These are phyloP conservation scores for Casuarius casuarius DNA, from an alignment of 2,113 vertebrate genomes.

Conservation along the genomic window DNA sequence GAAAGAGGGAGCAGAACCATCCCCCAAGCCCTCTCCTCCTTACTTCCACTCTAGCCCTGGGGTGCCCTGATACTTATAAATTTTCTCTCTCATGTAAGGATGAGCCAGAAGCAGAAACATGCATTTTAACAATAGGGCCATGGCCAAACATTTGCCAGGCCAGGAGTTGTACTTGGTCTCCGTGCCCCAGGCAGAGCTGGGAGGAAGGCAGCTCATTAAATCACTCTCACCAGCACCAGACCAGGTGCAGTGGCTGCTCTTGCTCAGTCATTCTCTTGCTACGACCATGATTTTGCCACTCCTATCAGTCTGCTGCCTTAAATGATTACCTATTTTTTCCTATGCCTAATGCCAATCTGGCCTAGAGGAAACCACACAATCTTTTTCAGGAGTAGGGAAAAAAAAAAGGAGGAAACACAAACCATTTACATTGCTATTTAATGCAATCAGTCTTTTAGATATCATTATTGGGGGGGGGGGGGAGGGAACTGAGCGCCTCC, in stretches of 20 bases:
- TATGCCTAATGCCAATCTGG: background rate
- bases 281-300: background rate
- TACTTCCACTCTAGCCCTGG: background rate
- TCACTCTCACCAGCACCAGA: background rate
- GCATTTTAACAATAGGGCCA: background rate
- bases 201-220: background rate
- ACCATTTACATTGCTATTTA: conserved; percentile 21
- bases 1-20: background rate
- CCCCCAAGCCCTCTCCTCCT: background rate
- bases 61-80: background rate
- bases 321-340: background rate
- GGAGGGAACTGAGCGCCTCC: conserved; percentile 35
- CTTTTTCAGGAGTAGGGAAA: background rate
- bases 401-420: background rate
- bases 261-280: background rate
- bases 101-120: background rate
- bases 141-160: background rate
- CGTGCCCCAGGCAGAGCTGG: background rate
- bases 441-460: conserved; percentile 19
- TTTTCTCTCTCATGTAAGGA: background rate
- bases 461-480: conserved; percentile 30
- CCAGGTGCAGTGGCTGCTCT: background rate
- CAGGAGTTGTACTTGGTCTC: background rate
- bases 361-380: background rate
- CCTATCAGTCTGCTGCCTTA: background rate